These are phyloP conservation scores for Thymelicus lineola DNA, from an alignment of 2,888 invertebrate species.

Conservation along the genomic window DNA sequence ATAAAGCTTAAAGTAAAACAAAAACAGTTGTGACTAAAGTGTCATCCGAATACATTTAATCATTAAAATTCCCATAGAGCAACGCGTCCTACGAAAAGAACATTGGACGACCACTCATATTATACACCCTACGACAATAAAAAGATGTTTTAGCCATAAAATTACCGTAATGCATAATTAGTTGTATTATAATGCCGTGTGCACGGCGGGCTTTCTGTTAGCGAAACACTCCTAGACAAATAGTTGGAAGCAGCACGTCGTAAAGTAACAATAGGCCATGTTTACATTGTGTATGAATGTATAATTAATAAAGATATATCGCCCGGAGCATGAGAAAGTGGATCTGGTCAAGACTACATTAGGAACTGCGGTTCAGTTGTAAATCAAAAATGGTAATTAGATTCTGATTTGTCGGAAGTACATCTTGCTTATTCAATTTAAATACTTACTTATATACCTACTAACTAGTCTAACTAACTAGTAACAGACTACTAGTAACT, in stretches of 20 bases:
- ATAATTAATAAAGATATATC: slow-evolving; percentile 81
- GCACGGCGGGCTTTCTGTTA: slow-evolving; percentile 69
- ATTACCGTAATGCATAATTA: slow-evolving; percentile 82
- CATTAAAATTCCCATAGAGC: slow-evolving; percentile 74
- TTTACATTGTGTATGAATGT: slow-evolving; percentile 82
- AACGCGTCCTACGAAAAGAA: slow-evolving; percentile 51
- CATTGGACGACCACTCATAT: slow-evolving; percentile 55
- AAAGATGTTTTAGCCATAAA: slow-evolving; percentile 67
- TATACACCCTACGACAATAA: slow-evolving; percentile 67
- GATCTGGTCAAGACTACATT: slow-evolving; percentile 64
- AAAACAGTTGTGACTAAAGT: slow-evolving; percentile 52
- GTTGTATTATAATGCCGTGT: slow-evolving; percentile 76
- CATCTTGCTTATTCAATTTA: too few relatives aligned
- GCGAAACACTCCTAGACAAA: slow-evolving; percentile 64
- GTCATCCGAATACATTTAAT: slow-evolving; percentile 64
- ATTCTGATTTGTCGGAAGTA: slow-evolving; percentile 9
- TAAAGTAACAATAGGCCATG: slow-evolving; percentile 65
- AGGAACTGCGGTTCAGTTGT: slow-evolving; percentile 34
- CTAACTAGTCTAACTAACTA: too few relatives aligned
- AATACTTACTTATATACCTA: too few relatives aligned
- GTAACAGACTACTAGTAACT: too few relatives aligned
- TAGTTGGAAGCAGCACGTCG: slow-evolving; percentile 46
- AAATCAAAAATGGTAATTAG: slow-evolving; percentile 17
- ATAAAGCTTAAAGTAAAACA: slow-evolving; percentile 4
- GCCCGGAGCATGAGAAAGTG: slow-evolving; percentile 77